phyloP scores from a whole-genome alignment of 2,888 invertebrate genomes.

The Hypercompe scribonia region DNA sequence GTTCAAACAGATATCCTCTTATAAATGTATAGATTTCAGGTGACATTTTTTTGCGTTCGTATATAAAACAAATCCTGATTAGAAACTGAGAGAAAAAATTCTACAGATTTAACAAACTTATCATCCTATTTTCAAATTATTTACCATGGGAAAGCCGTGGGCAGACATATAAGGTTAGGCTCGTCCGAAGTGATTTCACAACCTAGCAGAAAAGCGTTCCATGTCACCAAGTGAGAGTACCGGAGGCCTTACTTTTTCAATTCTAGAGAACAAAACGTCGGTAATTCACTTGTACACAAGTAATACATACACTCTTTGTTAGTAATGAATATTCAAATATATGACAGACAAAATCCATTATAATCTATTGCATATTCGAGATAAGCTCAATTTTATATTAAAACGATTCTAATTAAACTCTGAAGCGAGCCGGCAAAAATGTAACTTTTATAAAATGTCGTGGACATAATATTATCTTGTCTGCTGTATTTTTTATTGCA shows the following conservation, averaged over 20 bases:
- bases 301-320: not conserved
- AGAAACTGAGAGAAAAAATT: not conserved
- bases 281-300: not conserved
- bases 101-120: not conserved
- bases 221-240: too few species aligned
- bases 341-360: not conserved
- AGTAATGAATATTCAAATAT: not conserved
- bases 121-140: not conserved
- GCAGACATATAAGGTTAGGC: too few species aligned
- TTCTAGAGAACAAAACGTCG: not conserved
- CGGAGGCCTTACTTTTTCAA: not conserved
- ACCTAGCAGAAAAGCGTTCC: too few species aligned
- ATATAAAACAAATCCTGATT: conserved; percentile 30
- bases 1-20: conserved; percentile 22
- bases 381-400: not conserved
- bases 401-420: conserved; percentile 20
- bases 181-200: too few species aligned
- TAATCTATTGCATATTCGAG: not conserved
- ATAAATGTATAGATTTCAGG: conserved; percentile 33
- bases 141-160: too few species aligned
- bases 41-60: conserved; percentile 34
- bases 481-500: conserved; percentile 35
- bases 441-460: conserved; percentile 13
- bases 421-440: conserved; percentile 21
- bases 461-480: conserved; percentile 18